Evolutionary conservation across 2,113 vertebrate genomes (phyloP).

Genomic region (Pomatostomus ruficeps): DNA sequence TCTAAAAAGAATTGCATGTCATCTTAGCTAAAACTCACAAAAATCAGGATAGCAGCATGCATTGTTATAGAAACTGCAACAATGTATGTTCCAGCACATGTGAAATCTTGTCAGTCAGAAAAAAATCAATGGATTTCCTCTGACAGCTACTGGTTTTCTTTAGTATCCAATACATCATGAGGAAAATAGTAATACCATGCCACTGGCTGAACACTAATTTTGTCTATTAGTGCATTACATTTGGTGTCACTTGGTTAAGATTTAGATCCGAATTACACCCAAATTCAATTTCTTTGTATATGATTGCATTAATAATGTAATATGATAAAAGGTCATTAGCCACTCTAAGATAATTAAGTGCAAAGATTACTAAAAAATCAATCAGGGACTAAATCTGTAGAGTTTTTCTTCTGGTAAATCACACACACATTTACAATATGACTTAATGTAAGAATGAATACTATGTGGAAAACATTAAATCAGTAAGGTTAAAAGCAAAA

Average conservation of each 20-base stretch:
- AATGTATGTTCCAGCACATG: not conserved
- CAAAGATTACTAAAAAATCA: conserved; percentile 37
- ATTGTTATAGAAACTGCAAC: not conserved
- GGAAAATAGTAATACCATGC: not conserved
- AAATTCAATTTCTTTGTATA: not conserved
- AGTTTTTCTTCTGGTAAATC: conserved; percentile 1
- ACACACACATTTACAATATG: not conserved
- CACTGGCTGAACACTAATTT: not conserved
- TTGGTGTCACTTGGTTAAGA: not conserved
- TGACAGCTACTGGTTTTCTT: not conserved
- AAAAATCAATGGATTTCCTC: not conserved
- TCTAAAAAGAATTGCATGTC: not conserved
- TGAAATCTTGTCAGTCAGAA: not conserved
- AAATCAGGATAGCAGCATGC: not conserved
- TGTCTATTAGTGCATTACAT: not conserved
- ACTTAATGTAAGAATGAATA: not conserved
- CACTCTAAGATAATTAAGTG: conserved; percentile 18
- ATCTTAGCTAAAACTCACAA: not conserved
- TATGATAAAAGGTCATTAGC: conserved; percentile 42
- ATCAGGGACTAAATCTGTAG: not conserved
- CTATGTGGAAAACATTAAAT: not conserved
- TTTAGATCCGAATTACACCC: not conserved
- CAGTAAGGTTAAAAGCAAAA: not conserved
- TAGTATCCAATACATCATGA: conserved; percentile 1
- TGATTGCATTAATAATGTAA: conserved; percentile 7